These are phyloP conservation scores for Lomographa bimaculata DNA, from an alignment of 2,888 invertebrate genomes.

Conservation along the genomic window DNA sequence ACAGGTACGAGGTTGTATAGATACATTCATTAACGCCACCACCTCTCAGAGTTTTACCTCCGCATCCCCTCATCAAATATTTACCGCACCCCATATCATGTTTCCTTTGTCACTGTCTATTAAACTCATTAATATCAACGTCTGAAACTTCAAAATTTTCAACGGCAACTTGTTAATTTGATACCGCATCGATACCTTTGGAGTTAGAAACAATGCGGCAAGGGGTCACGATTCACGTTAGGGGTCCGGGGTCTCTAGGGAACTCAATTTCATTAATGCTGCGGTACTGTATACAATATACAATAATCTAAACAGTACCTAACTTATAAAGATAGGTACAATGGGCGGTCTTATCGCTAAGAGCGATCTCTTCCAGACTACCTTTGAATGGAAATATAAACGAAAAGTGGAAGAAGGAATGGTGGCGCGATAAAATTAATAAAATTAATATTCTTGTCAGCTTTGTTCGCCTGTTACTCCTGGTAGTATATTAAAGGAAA, in stretches of 20 bases:
- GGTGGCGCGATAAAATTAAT: too few relatives aligned
- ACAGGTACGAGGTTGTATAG: not conserved
- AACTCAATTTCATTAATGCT: slow-evolving; percentile 80
- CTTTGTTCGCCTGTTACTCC: too few relatives aligned
- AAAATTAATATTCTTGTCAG: too few relatives aligned
- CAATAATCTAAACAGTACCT: slow-evolving; percentile 4
- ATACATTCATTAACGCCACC: slow-evolving; percentile 6
- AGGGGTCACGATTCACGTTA: slow-evolving; percentile 40
- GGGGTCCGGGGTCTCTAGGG: slow-evolving; percentile 62
- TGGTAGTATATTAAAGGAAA: too few relatives aligned
- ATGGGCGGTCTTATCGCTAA: too few relatives aligned
- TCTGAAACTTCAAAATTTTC: slow-evolving; percentile 38
- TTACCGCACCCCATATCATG: slow-evolving; percentile 28
- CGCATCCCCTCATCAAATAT: slow-evolving; percentile 31
- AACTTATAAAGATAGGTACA: too few relatives aligned
- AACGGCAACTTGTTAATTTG: slow-evolving; percentile 47
- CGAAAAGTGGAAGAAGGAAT: too few relatives aligned
- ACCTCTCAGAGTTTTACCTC: slow-evolving; percentile 24
- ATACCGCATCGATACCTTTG: slow-evolving; percentile 51
- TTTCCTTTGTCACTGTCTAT: slow-evolving; percentile 34
- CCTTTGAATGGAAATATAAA: too few relatives aligned
- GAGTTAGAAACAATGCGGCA: slow-evolving; percentile 45
- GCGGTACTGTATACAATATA: slow-evolving; percentile 48
- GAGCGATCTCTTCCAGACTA: too few relatives aligned
- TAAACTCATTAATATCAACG: slow-evolving; percentile 39